Evolutionary conservation across 2,113 vertebrate genomes (phyloP), one percentile per base, ranked within the genome.

Genomic region (Plestiodon gilberti): DNA sequence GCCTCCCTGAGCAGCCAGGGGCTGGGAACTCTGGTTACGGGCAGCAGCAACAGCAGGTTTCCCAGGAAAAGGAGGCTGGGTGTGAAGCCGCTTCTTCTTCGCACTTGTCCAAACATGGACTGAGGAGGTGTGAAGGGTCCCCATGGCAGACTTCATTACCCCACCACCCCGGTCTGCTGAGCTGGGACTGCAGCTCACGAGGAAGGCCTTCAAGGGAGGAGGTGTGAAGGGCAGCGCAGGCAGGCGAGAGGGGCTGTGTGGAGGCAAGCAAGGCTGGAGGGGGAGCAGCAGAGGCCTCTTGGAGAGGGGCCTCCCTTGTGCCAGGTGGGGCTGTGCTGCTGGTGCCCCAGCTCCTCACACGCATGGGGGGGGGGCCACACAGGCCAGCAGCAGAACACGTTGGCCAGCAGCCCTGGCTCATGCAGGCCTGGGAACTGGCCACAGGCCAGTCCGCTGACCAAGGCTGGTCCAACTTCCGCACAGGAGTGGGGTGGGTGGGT

Each of bases 51-150:
- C n/a, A 38, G 57, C 78, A 4, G 6, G 30, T 25, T 35, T 70
- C 81, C 43, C 81, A 70, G 64, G 64, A 20, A 8, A 59, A 22
- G 18, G 15, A 14, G 48, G 74, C n/a, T 15, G 23, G 20, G n/a
- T 38, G 81, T 23, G 78, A 35, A 84, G 43, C 62, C 15, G 25
- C 20, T 6, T n/a, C 61, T 15, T n/a, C n/a, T n/a, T n/a, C 87
- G 90, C 91, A 92, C 91, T 94, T 95, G 94, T 93, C 61, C 48
- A 94, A 94, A 94, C 89, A 91, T 6, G 2, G 69, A 28, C n/a
- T 11, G 14, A 48, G 15, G 77, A 92, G 83, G 93, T 90, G 93
- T 87, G 88, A 93, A 93, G 82, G 1, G 86, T 62, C 82, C 88
- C 14, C 88, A 52, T 0, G 90, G 92, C 84, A 90, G 67, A 89